Evolutionary conservation across 2,888 invertebrate genomes (phyloP).

Genomic region (Malthinus seriepunctatus): DNA sequence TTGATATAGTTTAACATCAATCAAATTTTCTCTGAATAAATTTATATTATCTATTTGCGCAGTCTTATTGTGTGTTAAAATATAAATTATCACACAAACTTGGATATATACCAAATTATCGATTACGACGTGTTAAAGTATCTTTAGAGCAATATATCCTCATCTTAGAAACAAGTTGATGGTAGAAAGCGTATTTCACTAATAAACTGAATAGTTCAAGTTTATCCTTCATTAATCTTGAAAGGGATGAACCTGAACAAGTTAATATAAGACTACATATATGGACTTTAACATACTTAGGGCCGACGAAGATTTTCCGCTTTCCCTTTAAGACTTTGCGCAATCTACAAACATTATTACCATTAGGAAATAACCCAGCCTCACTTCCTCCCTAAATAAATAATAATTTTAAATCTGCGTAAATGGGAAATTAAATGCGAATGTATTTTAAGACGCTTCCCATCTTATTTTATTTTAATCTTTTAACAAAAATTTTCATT

Average conservation of each 20-base stretch:
- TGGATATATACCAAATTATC: background rate
- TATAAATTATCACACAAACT: background rate
- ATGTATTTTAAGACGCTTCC: too few species aligned
- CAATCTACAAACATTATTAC: slow-evolving; percentile 32
- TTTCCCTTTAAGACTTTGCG: slow-evolving; percentile 26
- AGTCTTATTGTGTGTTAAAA: background rate
- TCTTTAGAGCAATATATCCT: background rate
- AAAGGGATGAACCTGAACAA: slow-evolving; percentile 25
- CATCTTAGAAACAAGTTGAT: background rate
- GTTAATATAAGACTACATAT: slow-evolving; percentile 28
- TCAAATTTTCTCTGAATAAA: slow-evolving; percentile 14
- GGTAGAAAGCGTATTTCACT: slow-evolving; percentile 5
- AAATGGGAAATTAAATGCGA: background rate
- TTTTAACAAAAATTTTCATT: too few species aligned
- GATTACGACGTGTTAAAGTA: background rate
- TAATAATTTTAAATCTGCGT: slow-evolving; percentile 4
- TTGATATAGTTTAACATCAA: slow-evolving; percentile 15
- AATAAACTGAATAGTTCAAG: slow-evolving; percentile 20
- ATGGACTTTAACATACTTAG: slow-evolving; percentile 31
- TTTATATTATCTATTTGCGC: slow-evolving; percentile 7
- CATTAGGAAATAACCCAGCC: slow-evolving; percentile 29
- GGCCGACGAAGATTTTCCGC: slow-evolving; percentile 33
- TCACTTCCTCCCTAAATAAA: slow-evolving; percentile 30
- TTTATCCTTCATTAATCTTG: slow-evolving; percentile 27
- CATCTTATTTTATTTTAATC: too few species aligned